These are phyloP conservation scores for Drymodes brunneopygia DNA, from an alignment of 2,113 vertebrate species.

Conservation along the genomic window DNA sequence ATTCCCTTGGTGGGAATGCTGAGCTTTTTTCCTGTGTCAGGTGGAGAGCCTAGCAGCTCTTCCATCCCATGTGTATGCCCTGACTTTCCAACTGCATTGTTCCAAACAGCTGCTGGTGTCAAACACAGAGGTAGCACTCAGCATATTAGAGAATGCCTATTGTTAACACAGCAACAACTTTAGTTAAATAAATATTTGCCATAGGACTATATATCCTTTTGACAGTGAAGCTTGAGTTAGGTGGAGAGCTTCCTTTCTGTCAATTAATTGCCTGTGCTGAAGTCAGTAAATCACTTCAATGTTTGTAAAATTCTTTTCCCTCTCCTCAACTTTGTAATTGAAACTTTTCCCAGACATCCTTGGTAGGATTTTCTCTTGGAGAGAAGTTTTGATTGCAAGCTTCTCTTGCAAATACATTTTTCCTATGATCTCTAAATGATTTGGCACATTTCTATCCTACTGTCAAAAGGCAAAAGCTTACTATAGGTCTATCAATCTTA, in stretches of 20 bases:
- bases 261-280: background rate
- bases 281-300: background rate
- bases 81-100: background rate
- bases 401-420: background rate
- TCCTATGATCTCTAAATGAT: background rate
- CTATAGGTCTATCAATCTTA: background rate
- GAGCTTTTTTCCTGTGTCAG: no score
- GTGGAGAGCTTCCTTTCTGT: background rate
- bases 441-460: background rate
- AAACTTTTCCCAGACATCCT: background rate
- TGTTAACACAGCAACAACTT: background rate
- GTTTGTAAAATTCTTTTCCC: background rate
- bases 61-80: rapidly evolving
- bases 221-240: background rate
- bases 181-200: background rate
- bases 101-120: background rate
- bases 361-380: background rate
- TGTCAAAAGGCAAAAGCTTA: background rate
- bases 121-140: background rate
- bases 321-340: background rate
- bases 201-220: background rate
- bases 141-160: background rate
- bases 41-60: background rate
- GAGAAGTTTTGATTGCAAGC: background rate
- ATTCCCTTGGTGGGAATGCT: background rate